These are phyloP conservation scores for Pangasius larnaudii DNA, from an alignment of 2,797 vertebrate species.

Conservation along the genomic window DNA sequence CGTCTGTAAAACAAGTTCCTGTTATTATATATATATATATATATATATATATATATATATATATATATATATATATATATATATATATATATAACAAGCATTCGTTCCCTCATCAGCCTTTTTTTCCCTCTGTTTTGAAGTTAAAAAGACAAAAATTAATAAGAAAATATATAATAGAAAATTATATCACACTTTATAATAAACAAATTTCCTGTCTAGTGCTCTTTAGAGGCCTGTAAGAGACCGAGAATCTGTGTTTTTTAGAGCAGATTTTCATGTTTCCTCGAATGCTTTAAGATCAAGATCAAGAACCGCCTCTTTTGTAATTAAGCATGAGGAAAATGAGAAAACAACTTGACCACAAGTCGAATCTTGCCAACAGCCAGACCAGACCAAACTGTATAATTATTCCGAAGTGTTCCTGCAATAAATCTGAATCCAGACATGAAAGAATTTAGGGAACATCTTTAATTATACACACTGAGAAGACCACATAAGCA, in stretches of 20 bases:
- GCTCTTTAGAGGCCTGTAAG: slow-evolving; percentile 5
- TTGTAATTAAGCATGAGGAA: slow-evolving; percentile 51
- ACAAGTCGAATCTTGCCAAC: slow-evolving; percentile 52
- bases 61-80: background rate
- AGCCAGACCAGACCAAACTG: slow-evolving; percentile 55
- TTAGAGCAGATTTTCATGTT: slow-evolving; percentile 18
- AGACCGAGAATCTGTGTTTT: slow-evolving; percentile 38
- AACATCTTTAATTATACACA: slow-evolving; percentile 70
- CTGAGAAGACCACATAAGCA: slow-evolving; percentile 62
- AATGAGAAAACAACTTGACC: slow-evolving; percentile 48
- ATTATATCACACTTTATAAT: slow-evolving; percentile 16
- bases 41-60: background rate
- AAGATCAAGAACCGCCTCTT: slow-evolving; percentile 36
- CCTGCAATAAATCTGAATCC: slow-evolving; percentile 72
- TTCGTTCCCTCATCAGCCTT: background rate
- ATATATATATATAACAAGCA: background rate
- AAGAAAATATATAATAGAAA: too few relatives aligned
- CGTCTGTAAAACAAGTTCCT: background rate
- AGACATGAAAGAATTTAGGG: slow-evolving; percentile 74
- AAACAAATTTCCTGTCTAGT: slow-evolving; percentile 22
- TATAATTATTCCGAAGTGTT: slow-evolving; percentile 75
- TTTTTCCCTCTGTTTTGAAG: background rate
- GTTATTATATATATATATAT: background rate
- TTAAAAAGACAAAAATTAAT: background rate
- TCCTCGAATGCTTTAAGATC: background rate